Percentiles rank a stretch among this genome's conserved stretches.
Conservation (phyloP, 1,140 invertebrate genomes). For the Ceratina australensis region DNA sequence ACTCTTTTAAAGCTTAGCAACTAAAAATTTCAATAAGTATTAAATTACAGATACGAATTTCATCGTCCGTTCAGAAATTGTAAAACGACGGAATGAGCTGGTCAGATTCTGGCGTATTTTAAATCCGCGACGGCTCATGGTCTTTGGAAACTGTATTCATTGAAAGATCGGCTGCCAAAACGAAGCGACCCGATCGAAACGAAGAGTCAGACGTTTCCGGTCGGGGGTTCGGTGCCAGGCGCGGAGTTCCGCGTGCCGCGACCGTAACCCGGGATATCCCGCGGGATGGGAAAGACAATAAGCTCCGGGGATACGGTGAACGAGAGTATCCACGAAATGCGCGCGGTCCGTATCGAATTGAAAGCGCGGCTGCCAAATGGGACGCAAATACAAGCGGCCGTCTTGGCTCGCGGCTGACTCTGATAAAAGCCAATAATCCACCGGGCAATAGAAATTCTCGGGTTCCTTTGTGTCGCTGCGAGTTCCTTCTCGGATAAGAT, state of each 20-base stretch:
- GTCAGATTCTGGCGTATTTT: background rate
- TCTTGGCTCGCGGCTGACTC: slow-evolving; percentile 65
- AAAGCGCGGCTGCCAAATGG: slow-evolving; percentile 70
- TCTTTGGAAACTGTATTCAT: too few species aligned
- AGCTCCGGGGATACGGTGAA: slow-evolving; percentile 51
- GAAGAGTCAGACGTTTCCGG: slow-evolving; percentile 25
- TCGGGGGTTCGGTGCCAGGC: background rate
- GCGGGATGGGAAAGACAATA: slow-evolving; percentile 59
- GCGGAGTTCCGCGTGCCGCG: slow-evolving; percentile 14
- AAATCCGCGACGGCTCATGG: too few species aligned
- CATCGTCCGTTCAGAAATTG: background rate
- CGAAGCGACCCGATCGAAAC: background rate
- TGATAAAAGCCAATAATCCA: slow-evolving; percentile 73
- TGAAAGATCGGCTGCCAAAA: too few species aligned
- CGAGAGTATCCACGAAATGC: slow-evolving; percentile 59
- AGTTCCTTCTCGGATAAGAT: background rate
- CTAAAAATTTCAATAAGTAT: too few species aligned
- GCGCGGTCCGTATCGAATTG: slow-evolving; percentile 61
- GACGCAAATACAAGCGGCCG: slow-evolving; percentile 69
- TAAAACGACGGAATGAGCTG: background rate
- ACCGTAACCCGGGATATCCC: slow-evolving; percentile 23
- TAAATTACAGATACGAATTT: too few species aligned
- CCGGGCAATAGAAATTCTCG: slow-evolving; percentile 58
- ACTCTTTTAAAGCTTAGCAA: too few species aligned
- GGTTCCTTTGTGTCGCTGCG: slow-evolving; percentile 1